Evolutionary conservation across 2,888 invertebrate genomes (phyloP).

Genomic region (Euzetes globulus): DNA sequence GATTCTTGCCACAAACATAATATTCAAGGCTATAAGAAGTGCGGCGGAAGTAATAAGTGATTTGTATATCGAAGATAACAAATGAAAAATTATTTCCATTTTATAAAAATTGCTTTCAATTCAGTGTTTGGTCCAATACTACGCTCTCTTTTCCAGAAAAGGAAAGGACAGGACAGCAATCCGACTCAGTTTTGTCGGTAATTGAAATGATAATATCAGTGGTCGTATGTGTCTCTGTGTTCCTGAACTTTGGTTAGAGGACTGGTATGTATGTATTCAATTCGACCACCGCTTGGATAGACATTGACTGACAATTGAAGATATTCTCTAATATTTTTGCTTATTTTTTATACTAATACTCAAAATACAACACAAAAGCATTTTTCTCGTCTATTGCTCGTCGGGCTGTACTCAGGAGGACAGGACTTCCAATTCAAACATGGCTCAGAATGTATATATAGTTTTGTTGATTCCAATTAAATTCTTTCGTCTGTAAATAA

Average conservation of each 20-base stretch:
- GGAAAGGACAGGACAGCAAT: no score
- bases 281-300: background rate
- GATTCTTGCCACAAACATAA: no score
- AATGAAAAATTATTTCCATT: conserved; percentile 4
- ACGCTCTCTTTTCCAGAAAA: background rate
- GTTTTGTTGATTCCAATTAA: conserved; percentile 4
- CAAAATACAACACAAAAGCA: background rate
- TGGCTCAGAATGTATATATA: background rate
- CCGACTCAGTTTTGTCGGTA: background rate
- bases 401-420: background rate
- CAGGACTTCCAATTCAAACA: background rate
- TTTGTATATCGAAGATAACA: background rate
- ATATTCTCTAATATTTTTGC: background rate
- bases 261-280: background rate
- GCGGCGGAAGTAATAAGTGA: no score
- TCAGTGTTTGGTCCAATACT: background rate
- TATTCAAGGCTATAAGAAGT: no score
- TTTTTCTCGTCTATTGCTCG: background rate
- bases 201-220: background rate
- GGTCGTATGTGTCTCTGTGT: background rate
- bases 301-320: background rate
- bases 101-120: no score
- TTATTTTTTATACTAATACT: background rate
- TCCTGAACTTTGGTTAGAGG: background rate
- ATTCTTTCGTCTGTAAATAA: background rate